Evolutionary conservation across 2,113 vertebrate genomes (phyloP).

Genomic region (Oceanodroma tethys): DNA sequence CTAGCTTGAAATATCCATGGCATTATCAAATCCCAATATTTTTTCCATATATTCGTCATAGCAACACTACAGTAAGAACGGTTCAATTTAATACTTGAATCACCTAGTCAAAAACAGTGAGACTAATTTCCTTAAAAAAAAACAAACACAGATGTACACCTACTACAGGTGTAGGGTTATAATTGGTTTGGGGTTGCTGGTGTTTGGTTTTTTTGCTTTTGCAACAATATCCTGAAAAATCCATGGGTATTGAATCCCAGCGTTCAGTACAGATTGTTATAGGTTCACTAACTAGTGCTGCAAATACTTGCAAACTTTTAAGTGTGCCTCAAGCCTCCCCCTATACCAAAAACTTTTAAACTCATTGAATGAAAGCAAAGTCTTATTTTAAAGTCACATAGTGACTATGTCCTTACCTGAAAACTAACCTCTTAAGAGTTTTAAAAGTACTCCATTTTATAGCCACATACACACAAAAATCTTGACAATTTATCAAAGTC

Average conservation of each 20-base stretch:
- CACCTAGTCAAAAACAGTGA: not conserved
- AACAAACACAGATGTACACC: not conserved
- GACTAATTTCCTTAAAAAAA: not conserved
- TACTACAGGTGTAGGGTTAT: not conserved
- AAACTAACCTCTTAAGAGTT: not conserved
- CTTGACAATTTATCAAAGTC: not conserved
- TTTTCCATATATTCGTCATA: not conserved
- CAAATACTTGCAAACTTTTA: not conserved
- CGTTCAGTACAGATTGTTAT: not conserved
- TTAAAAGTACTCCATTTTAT: not conserved
- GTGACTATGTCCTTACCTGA: not conserved
- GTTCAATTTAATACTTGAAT: not conserved
- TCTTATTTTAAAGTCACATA: not conserved
- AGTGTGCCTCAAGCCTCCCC: not conserved
- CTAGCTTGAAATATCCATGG: not conserved
- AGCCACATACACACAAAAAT: not conserved
- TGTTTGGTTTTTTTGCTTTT: not conserved
- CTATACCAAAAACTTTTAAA: not conserved
- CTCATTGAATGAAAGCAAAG: not conserved
- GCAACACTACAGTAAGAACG: not conserved
- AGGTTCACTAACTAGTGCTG: not conserved
- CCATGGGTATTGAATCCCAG: not conserved
- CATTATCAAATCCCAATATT: not conserved
- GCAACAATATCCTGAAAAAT: not conserved
- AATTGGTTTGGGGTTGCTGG: not conserved